These are phyloP conservation scores for Chloromyia formosa DNA, from an alignment of 2,888 invertebrate species.

Conservation along the genomic window DNA sequence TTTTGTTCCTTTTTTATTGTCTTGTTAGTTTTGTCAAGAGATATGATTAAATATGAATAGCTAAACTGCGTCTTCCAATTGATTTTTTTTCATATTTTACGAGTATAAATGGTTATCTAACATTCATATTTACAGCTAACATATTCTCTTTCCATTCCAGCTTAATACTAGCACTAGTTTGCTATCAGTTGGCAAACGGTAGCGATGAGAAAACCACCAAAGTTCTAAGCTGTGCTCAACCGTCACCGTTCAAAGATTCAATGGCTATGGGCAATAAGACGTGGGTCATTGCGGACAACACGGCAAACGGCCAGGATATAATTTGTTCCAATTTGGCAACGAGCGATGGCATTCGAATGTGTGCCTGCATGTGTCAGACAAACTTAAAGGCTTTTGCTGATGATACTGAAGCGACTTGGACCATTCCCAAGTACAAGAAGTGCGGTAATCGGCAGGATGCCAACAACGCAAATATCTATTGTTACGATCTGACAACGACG, in stretches of 20 bases:
- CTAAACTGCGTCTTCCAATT: too few species aligned
- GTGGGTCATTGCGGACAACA: conserved; percentile 6
- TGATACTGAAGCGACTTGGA: background rate
- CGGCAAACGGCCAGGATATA: conserved; percentile 4
- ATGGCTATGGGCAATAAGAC: conserved; percentile 4
- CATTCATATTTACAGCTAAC: too few species aligned
- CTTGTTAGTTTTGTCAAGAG: too few species aligned
- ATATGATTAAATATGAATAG: too few species aligned
- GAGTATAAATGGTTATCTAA: too few species aligned
- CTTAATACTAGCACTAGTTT: background rate
- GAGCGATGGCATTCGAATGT: conserved; percentile 28
- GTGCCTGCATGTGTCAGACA: conserved; percentile 23
- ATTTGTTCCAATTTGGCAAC: conserved; percentile 24
- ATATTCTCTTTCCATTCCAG: background rate
- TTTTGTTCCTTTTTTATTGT: too few species aligned
- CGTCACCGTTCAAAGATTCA: background rate
- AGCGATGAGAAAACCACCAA: conserved; percentile 21
- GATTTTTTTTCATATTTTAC: too few species aligned
- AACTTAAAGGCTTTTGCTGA: conserved; percentile 2
- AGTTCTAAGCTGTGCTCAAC: conserved; percentile 11
- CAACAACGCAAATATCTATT: conserved; percentile 2
- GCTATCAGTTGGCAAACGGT: background rate
- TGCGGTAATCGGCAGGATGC: background rate
- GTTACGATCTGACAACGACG: conserved; percentile 17
- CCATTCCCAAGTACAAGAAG: conserved; percentile 9